These are phyloP conservation scores for Oryzias dopingdopingensis DNA, from an alignment of 2,797 vertebrate species.

Conservation along the genomic window DNA sequence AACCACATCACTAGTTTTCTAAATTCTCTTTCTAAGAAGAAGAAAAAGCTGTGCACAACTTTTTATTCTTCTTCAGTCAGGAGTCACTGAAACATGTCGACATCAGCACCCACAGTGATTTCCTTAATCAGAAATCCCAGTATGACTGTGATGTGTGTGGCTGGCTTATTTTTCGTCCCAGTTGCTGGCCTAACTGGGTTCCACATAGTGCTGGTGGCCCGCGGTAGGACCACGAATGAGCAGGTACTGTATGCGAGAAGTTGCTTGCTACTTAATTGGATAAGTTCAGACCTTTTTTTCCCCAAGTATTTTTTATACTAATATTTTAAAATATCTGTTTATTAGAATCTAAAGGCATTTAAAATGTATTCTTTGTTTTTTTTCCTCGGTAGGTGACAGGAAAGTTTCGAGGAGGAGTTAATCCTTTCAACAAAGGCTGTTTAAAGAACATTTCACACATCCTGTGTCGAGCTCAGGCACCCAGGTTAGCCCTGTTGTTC, in stretches of 20 bases:
- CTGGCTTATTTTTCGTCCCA: slow-evolving; percentile 95
- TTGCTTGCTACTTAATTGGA: not conserved
- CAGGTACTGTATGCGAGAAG: slow-evolving; percentile 76
- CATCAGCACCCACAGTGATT: not conserved
- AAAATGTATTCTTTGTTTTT: no score
- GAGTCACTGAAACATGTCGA: no score
- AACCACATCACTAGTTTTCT: no score
- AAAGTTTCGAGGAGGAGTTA: slow-evolving; percentile 96
- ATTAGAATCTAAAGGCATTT: not conserved
- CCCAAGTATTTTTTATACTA: not conserved
- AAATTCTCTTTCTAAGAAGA: no score
- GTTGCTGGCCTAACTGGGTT: slow-evolving; percentile 96
- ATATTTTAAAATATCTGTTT: not conserved
- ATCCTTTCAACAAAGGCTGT: slow-evolving; percentile 96
- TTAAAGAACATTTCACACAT: slow-evolving; percentile 90
- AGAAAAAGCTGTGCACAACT: no score
- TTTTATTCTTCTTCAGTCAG: no score
- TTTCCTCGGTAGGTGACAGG: slow-evolving; percentile 86
- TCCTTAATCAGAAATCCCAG: slow-evolving; percentile 72
- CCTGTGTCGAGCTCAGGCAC: slow-evolving; percentile 93
- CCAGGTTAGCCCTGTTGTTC: slow-evolving; percentile 78
- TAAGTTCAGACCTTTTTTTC: not conserved
- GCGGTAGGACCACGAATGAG: slow-evolving; percentile 96
- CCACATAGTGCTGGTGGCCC: slow-evolving; percentile 94
- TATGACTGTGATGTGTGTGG: slow-evolving; percentile 97